Conservation (phyloP, 2,888 invertebrate species). For the Asteroscopus sphinx region DNA sequence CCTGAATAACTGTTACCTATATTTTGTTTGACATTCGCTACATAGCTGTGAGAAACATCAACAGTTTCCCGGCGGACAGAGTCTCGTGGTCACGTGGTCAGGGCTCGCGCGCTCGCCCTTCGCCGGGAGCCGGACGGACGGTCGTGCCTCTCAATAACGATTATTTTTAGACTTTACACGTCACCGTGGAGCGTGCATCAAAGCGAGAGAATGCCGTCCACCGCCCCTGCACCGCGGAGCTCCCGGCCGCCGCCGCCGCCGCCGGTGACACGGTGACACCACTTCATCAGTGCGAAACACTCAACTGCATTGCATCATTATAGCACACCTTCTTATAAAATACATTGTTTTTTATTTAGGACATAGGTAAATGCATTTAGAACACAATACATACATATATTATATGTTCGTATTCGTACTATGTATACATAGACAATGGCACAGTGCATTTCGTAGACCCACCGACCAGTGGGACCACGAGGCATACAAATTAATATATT, state of each 20-base stretch:
- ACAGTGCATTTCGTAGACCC: too few species aligned
- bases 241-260: background rate
- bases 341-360: too few species aligned
- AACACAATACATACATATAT: too few species aligned
- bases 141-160: conserved; percentile 44
- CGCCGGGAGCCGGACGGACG: conserved; percentile 14
- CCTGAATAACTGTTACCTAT: conserved; percentile 1
- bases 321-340: background rate
- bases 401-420: too few species aligned
- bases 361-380: too few species aligned
- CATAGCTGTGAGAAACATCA: conserved; percentile 1
- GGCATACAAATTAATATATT: too few species aligned
- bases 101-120: too few species aligned
- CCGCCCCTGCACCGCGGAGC: background rate
- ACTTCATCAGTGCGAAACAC: conserved; percentile 2
- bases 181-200: conserved; percentile 25
- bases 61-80: background rate
- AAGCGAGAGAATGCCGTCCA: conserved; percentile 19
- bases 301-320: background rate
- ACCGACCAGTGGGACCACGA: too few species aligned
- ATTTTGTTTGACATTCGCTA: background rate
- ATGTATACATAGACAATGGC: too few species aligned
- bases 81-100: background rate
- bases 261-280: background rate
- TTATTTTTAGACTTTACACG: conserved; percentile 45